These are phyloP conservation scores for Resseliella maxima DNA, from an alignment of 2,888 invertebrate species.

Conservation along the genomic window DNA sequence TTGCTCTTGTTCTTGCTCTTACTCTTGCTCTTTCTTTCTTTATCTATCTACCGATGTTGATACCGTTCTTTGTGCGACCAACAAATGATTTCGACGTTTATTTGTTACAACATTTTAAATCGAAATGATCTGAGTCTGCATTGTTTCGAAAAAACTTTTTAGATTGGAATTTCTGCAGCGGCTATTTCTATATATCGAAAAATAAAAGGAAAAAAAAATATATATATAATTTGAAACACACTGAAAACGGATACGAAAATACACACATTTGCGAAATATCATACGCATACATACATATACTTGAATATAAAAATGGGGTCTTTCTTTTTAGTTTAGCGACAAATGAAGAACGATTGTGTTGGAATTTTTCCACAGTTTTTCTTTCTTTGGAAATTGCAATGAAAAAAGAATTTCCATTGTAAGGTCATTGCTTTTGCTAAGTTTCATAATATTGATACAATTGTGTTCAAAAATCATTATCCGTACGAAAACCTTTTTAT, in stretches of 20 bases:
- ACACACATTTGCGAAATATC: no score
- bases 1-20: no score
- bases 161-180: background rate
- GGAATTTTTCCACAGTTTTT: background rate
- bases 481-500: slow-evolving; percentile 22
- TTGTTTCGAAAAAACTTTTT: slow-evolving; percentile 21
- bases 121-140: slow-evolving; percentile 15
- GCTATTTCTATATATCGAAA: background rate
- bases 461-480: slow-evolving; percentile 7
- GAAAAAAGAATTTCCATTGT: background rate
- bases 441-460: background rate
- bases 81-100: slow-evolving; percentile 22
- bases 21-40: no score
- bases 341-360: background rate
- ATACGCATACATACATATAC: background rate
- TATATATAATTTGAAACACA: no score
- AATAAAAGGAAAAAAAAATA: background rate
- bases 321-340: background rate
- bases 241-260: background rate
- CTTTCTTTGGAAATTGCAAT: background rate
- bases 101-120: slow-evolving; percentile 36
- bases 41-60: no score
- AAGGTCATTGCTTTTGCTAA: slow-evolving; percentile 12
- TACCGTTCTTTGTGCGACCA: background rate
- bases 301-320: background rate